Conservation (phyloP, 2,888 invertebrate genomes). For the Erpobdella octoculata region DNA sequence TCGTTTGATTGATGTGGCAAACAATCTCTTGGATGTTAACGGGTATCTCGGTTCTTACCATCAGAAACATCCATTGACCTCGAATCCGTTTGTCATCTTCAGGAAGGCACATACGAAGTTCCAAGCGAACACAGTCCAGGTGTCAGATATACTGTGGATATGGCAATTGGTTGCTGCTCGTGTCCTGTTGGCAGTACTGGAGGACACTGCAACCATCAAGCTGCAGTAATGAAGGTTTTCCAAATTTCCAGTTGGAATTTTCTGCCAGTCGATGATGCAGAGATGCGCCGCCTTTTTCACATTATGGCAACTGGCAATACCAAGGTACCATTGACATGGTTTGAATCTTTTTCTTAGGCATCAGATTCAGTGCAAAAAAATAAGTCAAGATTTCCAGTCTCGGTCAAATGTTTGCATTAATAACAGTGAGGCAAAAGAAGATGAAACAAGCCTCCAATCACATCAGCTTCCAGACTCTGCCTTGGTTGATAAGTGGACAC, state of each 20-base stretch:
- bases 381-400: no score
- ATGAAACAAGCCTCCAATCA: no score
- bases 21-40: not conserved
- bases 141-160: not conserved
- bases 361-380: no score
- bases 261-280: not conserved
- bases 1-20: no score
- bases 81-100: not conserved
- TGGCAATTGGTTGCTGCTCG: not conserved
- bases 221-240: not conserved
- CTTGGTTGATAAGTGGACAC: no score
- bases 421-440: no score
- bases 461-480: no score
- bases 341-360: no score
- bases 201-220: not conserved
- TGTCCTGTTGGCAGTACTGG: not conserved
- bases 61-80: not conserved
- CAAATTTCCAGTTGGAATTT: not conserved
- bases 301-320: not conserved
- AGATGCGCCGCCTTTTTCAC: not conserved
- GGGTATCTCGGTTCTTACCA: not conserved
- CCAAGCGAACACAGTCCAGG: not conserved
- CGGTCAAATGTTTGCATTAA: no score
- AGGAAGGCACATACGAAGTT: not conserved
- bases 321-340: no score